These are phyloP conservation scores for Drosophila nr. perissopoda DNA, from an alignment of 2,888 invertebrate species.

Conservation along the genomic window DNA sequence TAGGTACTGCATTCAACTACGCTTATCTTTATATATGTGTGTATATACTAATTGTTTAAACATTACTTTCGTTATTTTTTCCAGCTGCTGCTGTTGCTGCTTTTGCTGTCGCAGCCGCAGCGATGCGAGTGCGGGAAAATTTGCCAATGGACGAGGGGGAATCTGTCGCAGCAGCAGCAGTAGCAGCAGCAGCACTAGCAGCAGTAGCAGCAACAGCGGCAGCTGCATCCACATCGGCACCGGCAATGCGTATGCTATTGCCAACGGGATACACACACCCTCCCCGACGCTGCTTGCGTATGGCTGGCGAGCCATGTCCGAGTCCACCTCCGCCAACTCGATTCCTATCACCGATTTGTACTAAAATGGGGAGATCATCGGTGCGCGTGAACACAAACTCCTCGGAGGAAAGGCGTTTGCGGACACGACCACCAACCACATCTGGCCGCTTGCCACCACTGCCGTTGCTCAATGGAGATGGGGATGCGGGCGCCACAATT, in stretches of 20 bases:
- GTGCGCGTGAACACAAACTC: conserved; percentile 84
- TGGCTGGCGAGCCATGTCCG: conserved; percentile 85
- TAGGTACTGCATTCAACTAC: conserved; percentile 76
- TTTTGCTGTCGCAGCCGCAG: conserved; percentile 47
- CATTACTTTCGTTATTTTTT: conserved; percentile 80
- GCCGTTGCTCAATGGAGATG: conserved; percentile 54
- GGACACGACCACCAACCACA: conserved; percentile 75
- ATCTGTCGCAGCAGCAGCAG: conserved; percentile 22
- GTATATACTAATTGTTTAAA: conserved; percentile 57
- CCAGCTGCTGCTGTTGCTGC: conserved; percentile 34
- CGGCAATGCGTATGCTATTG: conserved; percentile 58
- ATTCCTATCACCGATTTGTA: conserved; percentile 81
- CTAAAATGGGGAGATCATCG: conserved; percentile 87
- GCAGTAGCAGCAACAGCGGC: conserved; percentile 27
- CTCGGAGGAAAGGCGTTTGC: conserved; percentile 83
- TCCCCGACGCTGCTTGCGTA: conserved; percentile 87
- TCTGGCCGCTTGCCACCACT: conserved; percentile 52
- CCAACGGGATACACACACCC: conserved; percentile 87
- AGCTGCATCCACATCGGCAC: conserved; percentile 43
- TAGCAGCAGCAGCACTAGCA: conserved; percentile 29
- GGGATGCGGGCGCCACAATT: conserved; percentile 63
- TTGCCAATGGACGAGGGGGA: conserved; percentile 73
- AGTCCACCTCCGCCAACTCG: conserved; percentile 34
- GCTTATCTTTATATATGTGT: conserved; percentile 38
- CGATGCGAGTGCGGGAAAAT: conserved; percentile 66